Evolutionary conservation across 1,140 invertebrate species (phyloP), one percentile per base, ranked within the genome.

Genomic region (Drosophila aff.): DNA sequence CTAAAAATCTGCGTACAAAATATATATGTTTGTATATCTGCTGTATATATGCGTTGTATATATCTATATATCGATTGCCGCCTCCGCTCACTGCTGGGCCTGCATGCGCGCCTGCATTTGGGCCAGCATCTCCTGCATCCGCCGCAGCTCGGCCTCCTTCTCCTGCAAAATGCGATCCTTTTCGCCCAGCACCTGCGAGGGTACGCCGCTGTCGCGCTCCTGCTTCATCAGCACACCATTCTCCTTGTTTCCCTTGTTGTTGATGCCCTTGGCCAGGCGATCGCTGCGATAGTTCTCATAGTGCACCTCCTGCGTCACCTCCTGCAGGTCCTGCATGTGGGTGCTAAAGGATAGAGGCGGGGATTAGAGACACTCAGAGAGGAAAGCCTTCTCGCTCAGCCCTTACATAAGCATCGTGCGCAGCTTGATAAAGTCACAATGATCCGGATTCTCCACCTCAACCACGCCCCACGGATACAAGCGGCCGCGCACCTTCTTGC

Each of bases 401-500:
- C 15, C 23, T 33, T 52, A 96, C 96, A 99, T 99, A 10, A 99
- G 94, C 98, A 99, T 99, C 33, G 98, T 99, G 75, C 98, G 94
- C 52, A 99, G 95, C 92, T 99, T 99, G 75, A 99, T 97, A 93
- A 99, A 99, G 94, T 99, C 99, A 94, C 98, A 99, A 93, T 99
- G 99, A 61, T 99, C 98, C 2, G 99, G 96, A 94, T 99, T 99
- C 93, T 99, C 99, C n/a, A 99, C 98, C 95, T 99, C 99, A 1
- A 99, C 98, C 28, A 99, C 97, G 44, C 99, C 99, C 99, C 99
- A 99, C 1, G 98, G 98, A 94, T 99, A 99, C 23, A 99, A 94
- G 40, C 99, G 95, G 15, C 98, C 98, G 59, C 98, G 94, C 55
- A 98, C 97, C 93, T 97, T 97, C 50, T 96, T 95, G 26, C 97